These are phyloP conservation scores for Amphiduros pacificus DNA, from an alignment of 2,888 invertebrate species.

Conservation along the genomic window DNA sequence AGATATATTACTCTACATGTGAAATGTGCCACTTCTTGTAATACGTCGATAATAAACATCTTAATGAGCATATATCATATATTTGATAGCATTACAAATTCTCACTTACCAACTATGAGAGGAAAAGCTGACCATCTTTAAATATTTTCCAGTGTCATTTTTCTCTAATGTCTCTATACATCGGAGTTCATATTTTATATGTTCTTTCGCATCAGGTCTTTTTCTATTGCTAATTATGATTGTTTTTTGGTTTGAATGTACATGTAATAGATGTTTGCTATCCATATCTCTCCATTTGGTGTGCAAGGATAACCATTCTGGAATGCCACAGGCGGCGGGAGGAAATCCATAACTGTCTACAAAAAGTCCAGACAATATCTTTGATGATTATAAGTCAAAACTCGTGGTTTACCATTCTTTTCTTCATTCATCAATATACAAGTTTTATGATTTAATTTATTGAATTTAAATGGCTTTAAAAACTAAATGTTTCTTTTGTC, in stretches of 20 bases:
- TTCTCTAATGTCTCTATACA: slow-evolving; percentile 3
- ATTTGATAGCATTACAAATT: neutral
- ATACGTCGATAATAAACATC: neutral
- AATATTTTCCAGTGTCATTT: neutral
- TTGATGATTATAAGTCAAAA: too few relatives aligned
- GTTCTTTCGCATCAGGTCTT: slow-evolving; percentile 8
- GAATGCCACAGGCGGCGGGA: slow-evolving; percentile 1
- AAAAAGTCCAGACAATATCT: too few relatives aligned
- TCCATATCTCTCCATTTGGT: slow-evolving; percentile 14
- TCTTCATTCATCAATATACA: too few relatives aligned
- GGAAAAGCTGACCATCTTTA: slow-evolving; percentile 12
- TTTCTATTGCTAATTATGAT: slow-evolving; percentile 2
- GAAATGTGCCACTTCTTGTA: neutral
- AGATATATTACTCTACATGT: neutral
- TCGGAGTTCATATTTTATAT: slow-evolving; percentile 7
- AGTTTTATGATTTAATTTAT: too few relatives aligned
- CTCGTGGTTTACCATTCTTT: too few relatives aligned
- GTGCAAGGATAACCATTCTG: slow-evolving; percentile 12
- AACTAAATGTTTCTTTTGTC: too few relatives aligned
- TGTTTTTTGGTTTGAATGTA: neutral
- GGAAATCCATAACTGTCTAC: too few relatives aligned
- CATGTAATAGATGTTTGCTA: slow-evolving; percentile 8
- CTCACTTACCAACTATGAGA: slow-evolving; percentile 1
- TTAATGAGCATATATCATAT: neutral
- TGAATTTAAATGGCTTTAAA: too few relatives aligned